Evolutionary conservation across 2,113 vertebrate species (phyloP).

Genomic region (Pseudois nayaur): DNA sequence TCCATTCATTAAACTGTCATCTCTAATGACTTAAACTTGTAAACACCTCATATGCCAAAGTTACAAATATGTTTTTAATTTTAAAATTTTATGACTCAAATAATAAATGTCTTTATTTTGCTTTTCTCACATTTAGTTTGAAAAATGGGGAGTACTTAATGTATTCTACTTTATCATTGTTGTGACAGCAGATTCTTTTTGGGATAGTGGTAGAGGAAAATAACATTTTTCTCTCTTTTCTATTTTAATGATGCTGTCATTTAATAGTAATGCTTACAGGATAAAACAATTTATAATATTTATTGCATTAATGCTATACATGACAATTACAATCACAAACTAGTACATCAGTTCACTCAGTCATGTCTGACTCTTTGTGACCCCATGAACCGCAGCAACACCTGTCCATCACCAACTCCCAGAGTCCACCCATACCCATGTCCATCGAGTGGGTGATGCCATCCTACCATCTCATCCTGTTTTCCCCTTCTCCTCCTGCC

Average conservation of each 20-base stretch:
- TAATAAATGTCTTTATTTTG: neutral
- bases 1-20: neutral
- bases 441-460: neutral
- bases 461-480: neutral
- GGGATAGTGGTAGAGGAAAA: neutral
- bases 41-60: neutral
- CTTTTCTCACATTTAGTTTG: neutral
- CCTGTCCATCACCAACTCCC: neutral
- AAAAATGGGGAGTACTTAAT: neutral
- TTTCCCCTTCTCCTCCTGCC: neutral
- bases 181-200: neutral
- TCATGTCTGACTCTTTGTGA: accelerated
- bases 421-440: accelerated
- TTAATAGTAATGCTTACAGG: neutral
- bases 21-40: neutral
- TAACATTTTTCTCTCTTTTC: neutral
- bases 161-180: neutral
- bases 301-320: neutral
- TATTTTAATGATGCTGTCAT: neutral
- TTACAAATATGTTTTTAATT: neutral
- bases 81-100: neutral
- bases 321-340: neutral
- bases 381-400: neutral
- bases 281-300: neutral
- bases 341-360: neutral